Evolutionary conservation across 2,113 vertebrate genomes (phyloP).

Genomic region (Chamaea fasciata): DNA sequence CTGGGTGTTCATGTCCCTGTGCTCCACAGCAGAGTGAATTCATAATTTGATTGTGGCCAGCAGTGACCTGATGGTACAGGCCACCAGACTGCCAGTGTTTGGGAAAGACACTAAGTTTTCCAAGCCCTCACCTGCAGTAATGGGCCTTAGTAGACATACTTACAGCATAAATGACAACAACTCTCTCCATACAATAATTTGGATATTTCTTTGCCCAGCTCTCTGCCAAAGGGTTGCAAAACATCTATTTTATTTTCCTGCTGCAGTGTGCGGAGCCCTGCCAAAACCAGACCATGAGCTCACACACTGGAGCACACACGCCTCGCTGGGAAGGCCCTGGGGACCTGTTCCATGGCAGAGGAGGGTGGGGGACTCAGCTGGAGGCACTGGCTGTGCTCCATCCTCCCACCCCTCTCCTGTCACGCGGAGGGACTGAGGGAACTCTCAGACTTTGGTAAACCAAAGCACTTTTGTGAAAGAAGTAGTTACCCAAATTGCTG

Average conservation of each 20-base stretch:
- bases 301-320: background rate
- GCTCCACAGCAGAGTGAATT: background rate
- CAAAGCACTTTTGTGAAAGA: background rate
- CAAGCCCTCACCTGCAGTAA: background rate
- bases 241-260: background rate
- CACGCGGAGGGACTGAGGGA: background rate
- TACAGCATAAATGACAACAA: background rate
- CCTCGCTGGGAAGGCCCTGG: background rate
- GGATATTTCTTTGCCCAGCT: background rate
- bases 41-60: background rate
- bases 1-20: background rate
- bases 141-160: background rate
- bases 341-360: background rate
- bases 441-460: background rate
- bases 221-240: conserved; percentile 16
- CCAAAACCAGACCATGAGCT: conserved; percentile 37
- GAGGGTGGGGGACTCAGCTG: background rate
- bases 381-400: background rate
- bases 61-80: background rate
- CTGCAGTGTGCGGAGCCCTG: background rate
- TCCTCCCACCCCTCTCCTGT: background rate
- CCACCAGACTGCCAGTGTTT: background rate
- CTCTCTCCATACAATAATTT: background rate
- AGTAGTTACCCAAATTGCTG: background rate
- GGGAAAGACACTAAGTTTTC: background rate